Base-by-base conservation (phyloP, 2,888 invertebrate species). In the Nemoura dubitans region DNA sequence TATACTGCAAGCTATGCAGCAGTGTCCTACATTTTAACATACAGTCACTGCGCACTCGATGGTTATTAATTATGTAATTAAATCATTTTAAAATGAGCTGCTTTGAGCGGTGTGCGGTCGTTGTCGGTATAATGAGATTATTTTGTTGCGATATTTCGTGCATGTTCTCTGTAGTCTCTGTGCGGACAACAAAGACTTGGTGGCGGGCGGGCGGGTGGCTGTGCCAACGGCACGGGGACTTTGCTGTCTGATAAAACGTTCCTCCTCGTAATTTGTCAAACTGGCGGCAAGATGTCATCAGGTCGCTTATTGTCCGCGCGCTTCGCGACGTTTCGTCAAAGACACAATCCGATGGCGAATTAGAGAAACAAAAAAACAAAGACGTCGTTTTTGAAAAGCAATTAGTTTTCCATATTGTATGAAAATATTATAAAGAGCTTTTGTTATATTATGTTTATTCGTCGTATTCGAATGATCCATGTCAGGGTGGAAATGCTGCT, bases 11-110 rank as follows among this genome's bases (percentile, higher is more conserved):
- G 21, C 16, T 59, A n/a, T n/a, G n/a, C n/a, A n/a, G 59, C 59
- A 59, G 59, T 59, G 59, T 21, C 59, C 59, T 59, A 59, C 59
- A 59, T 59, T 16, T 59, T 59, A 59, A 59, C 59, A 59, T 59
- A 14, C 59, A 21, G 59, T 59, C 21, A 59, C 14, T 59, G 59
- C 14, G 59, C 59, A 59, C 59, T 59, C 59, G 59, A 59, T 59
- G 59, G 59, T 59, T 59, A 59, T 59, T 59, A 59, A 59, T 59
- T 59, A 21, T 59, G 59, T 59, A 59, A 59, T 59, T 59, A 59
- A 59, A 59, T 59, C 59, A 59, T 59, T 59, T 59, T 59, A 59
- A 59, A 59, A 59, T 59, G 59, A 59, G 59, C 59, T 59, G 59
- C 59, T 59, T 59, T 59, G 59, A 59, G 59, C 59, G 59, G 2